Evolutionary conservation across 2,113 vertebrate genomes (phyloP).

Genomic region (Tetrao urogallus): DNA sequence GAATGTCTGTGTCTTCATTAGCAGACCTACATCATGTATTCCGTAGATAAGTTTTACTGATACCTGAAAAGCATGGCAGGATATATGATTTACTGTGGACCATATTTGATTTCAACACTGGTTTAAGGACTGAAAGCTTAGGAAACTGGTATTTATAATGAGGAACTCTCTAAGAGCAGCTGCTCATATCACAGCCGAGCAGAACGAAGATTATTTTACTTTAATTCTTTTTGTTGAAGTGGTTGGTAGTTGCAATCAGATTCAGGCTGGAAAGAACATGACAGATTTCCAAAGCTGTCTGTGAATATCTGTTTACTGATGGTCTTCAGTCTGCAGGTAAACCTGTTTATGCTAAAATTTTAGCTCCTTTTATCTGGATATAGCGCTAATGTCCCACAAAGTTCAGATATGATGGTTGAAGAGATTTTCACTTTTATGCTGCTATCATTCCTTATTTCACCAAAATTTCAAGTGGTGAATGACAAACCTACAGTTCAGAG

Average conservation of each 20-base stretch:
- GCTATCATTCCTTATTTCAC: not conserved
- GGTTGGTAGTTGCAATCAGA: not conserved
- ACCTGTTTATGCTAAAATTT: not conserved
- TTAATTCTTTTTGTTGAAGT: not conserved
- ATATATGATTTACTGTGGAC: not conserved
- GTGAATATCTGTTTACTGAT: not conserved
- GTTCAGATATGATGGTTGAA: not conserved
- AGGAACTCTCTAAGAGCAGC: not conserved
- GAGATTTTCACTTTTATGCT: not conserved
- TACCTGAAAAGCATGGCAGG: not conserved
- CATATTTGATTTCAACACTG: not conserved
- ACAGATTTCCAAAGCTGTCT: not conserved
- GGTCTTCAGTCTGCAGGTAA: not conserved
- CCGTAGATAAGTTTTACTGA: not conserved
- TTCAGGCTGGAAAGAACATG: not conserved
- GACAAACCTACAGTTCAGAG: not conserved
- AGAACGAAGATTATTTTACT: not conserved
- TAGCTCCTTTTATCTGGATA: not conserved
- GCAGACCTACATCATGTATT: not conserved
- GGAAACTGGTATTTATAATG: not conserved
- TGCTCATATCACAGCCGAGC: fast-evolving
- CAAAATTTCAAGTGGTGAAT: not conserved
- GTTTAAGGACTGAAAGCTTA: not conserved
- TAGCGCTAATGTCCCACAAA: not conserved
- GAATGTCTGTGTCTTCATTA: not conserved